Evolutionary conservation across 2,888 invertebrate genomes (phyloP).

Genomic region (Acleris cristana): DNA sequence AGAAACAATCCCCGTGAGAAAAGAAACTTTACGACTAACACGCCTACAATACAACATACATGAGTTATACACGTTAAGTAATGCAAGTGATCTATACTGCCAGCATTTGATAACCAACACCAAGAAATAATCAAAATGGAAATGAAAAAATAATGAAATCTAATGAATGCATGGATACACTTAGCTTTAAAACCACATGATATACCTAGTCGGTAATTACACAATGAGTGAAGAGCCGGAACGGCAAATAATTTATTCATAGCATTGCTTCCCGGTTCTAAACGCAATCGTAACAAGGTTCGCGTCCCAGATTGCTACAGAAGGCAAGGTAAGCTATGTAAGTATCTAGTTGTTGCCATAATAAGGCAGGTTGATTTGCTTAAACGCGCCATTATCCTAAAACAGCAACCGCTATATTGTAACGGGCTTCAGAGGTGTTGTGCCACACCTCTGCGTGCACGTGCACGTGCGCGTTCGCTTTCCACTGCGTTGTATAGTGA

Average conservation of each 20-base stretch:
- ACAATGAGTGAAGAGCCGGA: constrained; percentile 14
- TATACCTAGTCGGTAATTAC: constrained; percentile 4
- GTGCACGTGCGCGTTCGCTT: no score
- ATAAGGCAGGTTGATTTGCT: not conserved
- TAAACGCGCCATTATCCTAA: constrained; percentile 6
- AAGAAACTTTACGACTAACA: constrained; percentile 12
- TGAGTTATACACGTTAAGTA: not conserved
- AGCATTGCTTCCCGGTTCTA: constrained; percentile 14
- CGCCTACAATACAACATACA: not conserved
- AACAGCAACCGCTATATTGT: constrained; percentile 1
- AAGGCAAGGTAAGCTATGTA: no score
- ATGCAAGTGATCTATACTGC: no score
- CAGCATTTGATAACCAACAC: no score
- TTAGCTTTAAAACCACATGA: constrained; percentile 13
- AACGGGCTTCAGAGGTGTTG: not conserved
- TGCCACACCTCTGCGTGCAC: no score
- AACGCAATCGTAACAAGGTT: constrained; percentile 2
- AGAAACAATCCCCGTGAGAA: constrained; percentile 22
- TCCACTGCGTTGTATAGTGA: no score
- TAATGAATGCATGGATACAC: constrained; percentile 21
- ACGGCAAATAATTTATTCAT: constrained; percentile 16
- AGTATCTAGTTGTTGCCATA: no score
- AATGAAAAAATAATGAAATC: not conserved
- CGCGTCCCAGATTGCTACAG: not conserved
- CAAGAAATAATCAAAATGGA: no score